A percentile compares a stretch with the other conserved stretches of the same genome.
Evolutionary conservation across 2,797 vertebrate species (phyloP).

Genomic region (Sebastes cheni): DNA sequence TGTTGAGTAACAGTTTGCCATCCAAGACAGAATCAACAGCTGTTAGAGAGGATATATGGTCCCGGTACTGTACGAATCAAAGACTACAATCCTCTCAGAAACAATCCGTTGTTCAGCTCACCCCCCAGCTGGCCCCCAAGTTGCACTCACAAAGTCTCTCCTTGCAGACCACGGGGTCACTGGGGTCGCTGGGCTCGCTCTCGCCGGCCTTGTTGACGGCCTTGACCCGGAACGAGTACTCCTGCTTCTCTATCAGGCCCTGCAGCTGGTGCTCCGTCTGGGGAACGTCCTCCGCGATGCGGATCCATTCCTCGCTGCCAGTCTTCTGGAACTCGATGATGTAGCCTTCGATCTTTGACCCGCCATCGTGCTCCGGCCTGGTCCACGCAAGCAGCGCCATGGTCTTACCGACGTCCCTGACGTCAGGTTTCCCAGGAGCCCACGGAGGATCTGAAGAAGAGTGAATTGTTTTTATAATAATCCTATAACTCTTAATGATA

Average conservation of each 20-base stretch:
- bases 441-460: conserved; percentile 92
- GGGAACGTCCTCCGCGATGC: conserved; percentile 91
- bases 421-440: conserved; percentile 95
- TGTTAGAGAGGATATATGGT: no score
- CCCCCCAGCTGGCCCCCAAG: no score
- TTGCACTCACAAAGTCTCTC: conserved; percentile 92
- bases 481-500: background rate
- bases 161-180: conserved; percentile 95
- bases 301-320: conserved; percentile 96
- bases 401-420: conserved; percentile 92
- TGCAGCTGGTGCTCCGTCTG: conserved; percentile 90
- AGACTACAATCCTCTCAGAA: background rate
- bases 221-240: conserved; percentile 94
- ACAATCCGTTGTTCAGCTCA: background rate
- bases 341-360: conserved; percentile 97
- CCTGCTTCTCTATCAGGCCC: conserved; percentile 95
- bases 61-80: background rate
- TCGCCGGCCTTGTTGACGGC: conserved; percentile 95
- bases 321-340: conserved; percentile 94
- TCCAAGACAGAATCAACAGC: no score
- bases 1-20: background rate
- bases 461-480: background rate
- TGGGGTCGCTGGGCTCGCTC: conserved; percentile 96
- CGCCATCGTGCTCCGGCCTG: conserved; percentile 96
- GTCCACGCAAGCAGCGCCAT: conserved; percentile 89